Evolutionary conservation across 2,113 vertebrate genomes (phyloP), one percentile per base, ranked within the genome.

Genomic region (Gasterosteus nipponicus): DNA sequence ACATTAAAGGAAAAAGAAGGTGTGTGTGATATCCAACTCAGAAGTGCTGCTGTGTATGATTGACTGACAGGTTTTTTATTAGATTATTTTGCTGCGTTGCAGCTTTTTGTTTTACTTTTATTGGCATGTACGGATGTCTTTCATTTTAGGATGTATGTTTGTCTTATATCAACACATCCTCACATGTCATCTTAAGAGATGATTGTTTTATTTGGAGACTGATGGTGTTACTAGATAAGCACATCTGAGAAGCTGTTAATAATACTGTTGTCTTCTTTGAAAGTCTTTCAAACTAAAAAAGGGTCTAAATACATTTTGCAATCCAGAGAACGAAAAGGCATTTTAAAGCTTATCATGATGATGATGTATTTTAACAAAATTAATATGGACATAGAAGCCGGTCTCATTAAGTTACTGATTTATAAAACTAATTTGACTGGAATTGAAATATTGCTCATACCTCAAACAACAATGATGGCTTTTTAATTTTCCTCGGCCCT

Each of bases 401-500:
- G 29, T 54, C 14, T 12, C 26, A 39, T 63, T 44, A n/a, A 63
- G 29, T 44, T 41, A 38, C 14, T 19, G 29, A 56, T 75, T 19
- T 80, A 54, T 78, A 71, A 56, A 73, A 56, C 22, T 16, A 19
- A 22, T 18, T 44, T 39, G 1, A 4, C 8, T 35, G 57, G 64
- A 78, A 60, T 85, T 35, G 56, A 58, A 33, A 68, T 29, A 33
- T 60, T 2, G 19, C 39, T 74, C 71, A 74, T 66, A 89, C 83
- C 77, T 77, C 88, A 87, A 90, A 88, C 91, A 85, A 89, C 90
- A 87, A 75, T 90, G 91, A 93, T 92, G 91, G 89, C 86, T 86
- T 93, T 92, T 92, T 93, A 86, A 93, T 93, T 86, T 84, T 86
- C 83, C 73, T 38, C 39, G 46, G 78, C 87, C 54, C 73, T 86